Evolutionary conservation across 30 jellyfish, hydroid and myxozoan species (phyloP), one percentile per base, ranked within the genome.

Genomic region (Chironex yamaguchii): DNA sequence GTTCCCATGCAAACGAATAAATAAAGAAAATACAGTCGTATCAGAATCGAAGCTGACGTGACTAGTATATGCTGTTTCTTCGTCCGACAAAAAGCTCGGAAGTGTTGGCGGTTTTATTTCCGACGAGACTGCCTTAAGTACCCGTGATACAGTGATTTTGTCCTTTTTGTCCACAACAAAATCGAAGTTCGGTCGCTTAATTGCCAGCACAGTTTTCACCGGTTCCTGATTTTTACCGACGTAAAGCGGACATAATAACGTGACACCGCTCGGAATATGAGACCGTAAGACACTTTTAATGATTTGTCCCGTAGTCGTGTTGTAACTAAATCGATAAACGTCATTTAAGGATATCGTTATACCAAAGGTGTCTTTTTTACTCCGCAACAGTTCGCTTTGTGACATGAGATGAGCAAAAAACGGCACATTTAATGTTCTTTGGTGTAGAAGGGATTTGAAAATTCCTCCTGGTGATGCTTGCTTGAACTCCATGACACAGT

Each of bases 261-360:
- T 89, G 29, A 95, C 92, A 3, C 99, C 99, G 24, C 78, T 78
- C 20, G 99, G 99, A 23, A 95, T 85, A 71, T 95, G 97, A 1
- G 99, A 89, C 48, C 90, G 96, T 24, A 95, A 78, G 3, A 95
- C 97, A 30, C 67, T 90, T 0, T 76, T 64, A 17, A 89, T 68
- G 0, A 84, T 86, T 1, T 24, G 69, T 0, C 97, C 94, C 1
- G 94, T 69, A 20, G 93, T 31, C 11, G 97, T 32, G 33, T 72
- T 49, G 54, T 82, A 85, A 36, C 75, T 85, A 35, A 82, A 79
- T 33, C 54, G 71, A 62, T 84, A 95, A 48, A 95, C 96, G 69
- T 95, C 99, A 0, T 67, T 70, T 12, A 82, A 62, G 14, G 99
- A 89, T 0, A 95, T 62, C 0, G 97, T 34, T 1, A 95, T 71